Evolutionary conservation across 2,888 invertebrate species (phyloP), one percentile per base, ranked within the genome.

Genomic region (Amitus sp.): DNA sequence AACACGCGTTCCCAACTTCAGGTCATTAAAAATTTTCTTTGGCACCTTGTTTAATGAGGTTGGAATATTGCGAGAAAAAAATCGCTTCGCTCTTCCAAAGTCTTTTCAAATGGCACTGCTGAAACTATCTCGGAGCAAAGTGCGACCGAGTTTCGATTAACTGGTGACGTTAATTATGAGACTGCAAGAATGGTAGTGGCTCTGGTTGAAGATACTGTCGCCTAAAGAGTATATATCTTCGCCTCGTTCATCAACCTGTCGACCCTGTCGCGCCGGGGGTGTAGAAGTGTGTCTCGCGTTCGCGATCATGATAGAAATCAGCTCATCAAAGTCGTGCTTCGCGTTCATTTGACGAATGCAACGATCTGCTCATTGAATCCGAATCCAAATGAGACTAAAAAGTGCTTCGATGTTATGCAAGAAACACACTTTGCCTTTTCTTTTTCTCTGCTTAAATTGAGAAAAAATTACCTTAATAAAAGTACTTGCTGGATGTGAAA

Each of bases 171-270:
- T 43, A 20, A 43, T 43, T 23, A 43, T 13, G 18, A 27, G 12
- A 43, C 20, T 27, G 27, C 42, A 42, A 18, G 9, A 42, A 42
- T 42, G 7, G 4, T 42, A 15, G 17, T 17, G 39, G 18, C 42
- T 42, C 19, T 42, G 20, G 43, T n/a, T 18, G n/a, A 43, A 23
- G 43, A 43, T 43, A 43, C 12, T 27, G 43, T 23, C 18, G 20
- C 10, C 5, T 27, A 20, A 34, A 34, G 34, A 10, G 19, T 42
- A 13, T 42, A 42, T 42, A 42, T 20, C 42, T 15, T 23, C 23
- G 23, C 27, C 43, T 43, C 43, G 12, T 43, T 43, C 23, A 43
- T 43, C 43, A 43, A 27, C 43, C 23, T 43, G 43, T 43, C 43
- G 27, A 23, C 43, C 27, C 43, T 23, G 43, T 3, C 27, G 23